A percentile compares a stretch with the other conserved stretches of the same genome.
Conservation (phyloP, 2,113 vertebrate species). For the Oryzias curvinotus region DNA sequence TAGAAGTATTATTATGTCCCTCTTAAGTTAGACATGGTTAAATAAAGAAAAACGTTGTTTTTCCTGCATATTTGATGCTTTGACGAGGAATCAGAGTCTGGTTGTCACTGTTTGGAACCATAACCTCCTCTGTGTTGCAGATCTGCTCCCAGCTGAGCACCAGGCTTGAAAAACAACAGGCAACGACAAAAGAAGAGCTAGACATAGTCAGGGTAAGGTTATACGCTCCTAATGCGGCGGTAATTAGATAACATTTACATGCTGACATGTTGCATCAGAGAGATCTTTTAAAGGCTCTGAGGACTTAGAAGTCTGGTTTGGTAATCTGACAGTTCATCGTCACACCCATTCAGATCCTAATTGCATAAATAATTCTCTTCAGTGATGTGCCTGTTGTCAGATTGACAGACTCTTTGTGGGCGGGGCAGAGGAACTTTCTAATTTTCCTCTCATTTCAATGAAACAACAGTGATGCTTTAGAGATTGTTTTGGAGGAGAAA, state of each 20-base stretch:
- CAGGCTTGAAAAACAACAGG: conserved; percentile 94
- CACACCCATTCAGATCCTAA: conserved; percentile 4
- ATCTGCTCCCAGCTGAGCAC: conserved; percentile 98
- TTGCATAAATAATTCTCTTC: conserved; percentile 14
- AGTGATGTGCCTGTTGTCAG: not conserved
- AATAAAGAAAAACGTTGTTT: not conserved
- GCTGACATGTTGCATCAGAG: too few relatives aligned
- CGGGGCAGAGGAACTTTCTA: not conserved
- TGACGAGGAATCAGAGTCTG: not conserved
- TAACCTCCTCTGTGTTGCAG: conserved; percentile 64
- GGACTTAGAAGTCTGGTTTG: not conserved
- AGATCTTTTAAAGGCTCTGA: too few relatives aligned
- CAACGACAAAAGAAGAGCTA: conserved; percentile 92
- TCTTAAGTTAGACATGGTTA: too few relatives aligned
- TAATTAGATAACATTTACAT: not conserved
- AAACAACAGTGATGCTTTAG: not conserved
- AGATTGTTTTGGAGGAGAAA: too few relatives aligned
- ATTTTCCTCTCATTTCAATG: not conserved
- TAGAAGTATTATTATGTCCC: too few relatives aligned
- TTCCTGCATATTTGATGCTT: not conserved
- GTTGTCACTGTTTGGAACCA: not conserved
- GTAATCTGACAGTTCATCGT: not conserved
- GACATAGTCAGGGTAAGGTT: conserved; percentile 88
- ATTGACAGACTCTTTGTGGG: conserved; percentile 14
- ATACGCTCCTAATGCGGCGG: not conserved